These are phyloP conservation scores for Montipora capitata DNA, from an alignment of 92 coral and sea anemone genomes.

Conservation along the genomic window DNA sequence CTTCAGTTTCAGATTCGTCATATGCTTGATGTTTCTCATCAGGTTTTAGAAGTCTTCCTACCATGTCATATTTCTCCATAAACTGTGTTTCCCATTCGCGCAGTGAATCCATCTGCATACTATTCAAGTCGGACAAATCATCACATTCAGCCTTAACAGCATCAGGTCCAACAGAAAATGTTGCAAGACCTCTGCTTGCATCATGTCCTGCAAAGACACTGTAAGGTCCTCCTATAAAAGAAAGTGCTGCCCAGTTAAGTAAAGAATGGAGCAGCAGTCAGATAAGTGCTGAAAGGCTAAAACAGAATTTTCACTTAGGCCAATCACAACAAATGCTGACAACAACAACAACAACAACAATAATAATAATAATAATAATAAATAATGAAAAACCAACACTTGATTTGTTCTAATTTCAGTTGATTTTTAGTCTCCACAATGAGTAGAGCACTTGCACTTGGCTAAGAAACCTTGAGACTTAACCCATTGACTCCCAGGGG, in stretches of 20 bases:
- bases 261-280: not conserved
- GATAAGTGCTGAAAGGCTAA: no score
- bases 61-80: slow-evolving; percentile 94
- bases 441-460: no score
- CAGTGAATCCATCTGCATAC: slow-evolving; percentile 97
- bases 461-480: no score
- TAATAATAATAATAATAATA: no score
- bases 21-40: slow-evolving; percentile 97
- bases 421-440: no score
- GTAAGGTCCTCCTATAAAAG: slow-evolving; percentile 93
- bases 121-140: slow-evolving; percentile 96
- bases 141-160: slow-evolving; percentile 95
- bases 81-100: slow-evolving; percentile 99
- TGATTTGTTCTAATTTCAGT: no score
- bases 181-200: slow-evolving; percentile 99
- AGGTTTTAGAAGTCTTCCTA: slow-evolving; percentile 92
- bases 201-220: slow-evolving; percentile 98
- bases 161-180: slow-evolving; percentile 91
- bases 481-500: no score
- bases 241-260: not conserved
- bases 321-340: no score
- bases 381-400: no score
- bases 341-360: no score
- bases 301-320: no score
- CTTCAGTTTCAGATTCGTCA: slow-evolving; percentile 98